phyloP scores from a whole-genome alignment of 2,888 invertebrate species.

The Ormyrus nitidulus region DNA sequence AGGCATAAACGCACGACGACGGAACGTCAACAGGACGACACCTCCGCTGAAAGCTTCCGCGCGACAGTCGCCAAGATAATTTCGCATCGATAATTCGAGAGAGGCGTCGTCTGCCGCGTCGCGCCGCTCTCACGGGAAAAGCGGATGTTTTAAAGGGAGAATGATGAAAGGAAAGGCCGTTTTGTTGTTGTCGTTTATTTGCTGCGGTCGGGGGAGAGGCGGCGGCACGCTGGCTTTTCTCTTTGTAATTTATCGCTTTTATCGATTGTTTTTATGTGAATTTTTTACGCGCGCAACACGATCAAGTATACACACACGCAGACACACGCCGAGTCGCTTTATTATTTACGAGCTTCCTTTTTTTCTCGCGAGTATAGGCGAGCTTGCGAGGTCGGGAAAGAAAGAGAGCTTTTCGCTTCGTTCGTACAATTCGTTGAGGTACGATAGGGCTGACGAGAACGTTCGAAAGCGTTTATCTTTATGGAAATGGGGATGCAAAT shows the following conservation, averaged over 20 bases:
- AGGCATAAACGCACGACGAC: constrained; percentile 56
- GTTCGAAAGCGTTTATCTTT: neutral
- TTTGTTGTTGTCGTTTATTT: constrained; percentile 1
- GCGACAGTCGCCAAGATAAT: too few relatives aligned
- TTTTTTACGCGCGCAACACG: constrained; percentile 21
- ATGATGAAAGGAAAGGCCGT: neutral
- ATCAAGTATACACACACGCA: neutral
- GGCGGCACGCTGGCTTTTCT: neutral
- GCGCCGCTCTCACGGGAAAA: too few relatives aligned
- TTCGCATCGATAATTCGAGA: too few relatives aligned
- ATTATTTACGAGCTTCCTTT: constrained; percentile 36
- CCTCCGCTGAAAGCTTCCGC: neutral
- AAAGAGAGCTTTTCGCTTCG: constrained; percentile 8
- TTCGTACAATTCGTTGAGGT: neutral
- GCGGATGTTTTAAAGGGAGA: neutral
- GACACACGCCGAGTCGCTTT: neutral
- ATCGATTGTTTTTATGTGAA: constrained; percentile 34
- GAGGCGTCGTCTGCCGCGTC: too few relatives aligned
- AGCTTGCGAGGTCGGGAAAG: constrained; percentile 8
- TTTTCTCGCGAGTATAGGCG: neutral
- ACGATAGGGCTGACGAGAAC: neutral
- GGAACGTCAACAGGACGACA: constrained; percentile 42
- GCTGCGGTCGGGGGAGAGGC: too few relatives aligned
- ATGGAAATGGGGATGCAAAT: neutral
- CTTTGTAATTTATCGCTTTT: constrained; percentile 33